Conservation (phyloP, 2,797 vertebrate genomes). For the Gila robusta region DNA sequence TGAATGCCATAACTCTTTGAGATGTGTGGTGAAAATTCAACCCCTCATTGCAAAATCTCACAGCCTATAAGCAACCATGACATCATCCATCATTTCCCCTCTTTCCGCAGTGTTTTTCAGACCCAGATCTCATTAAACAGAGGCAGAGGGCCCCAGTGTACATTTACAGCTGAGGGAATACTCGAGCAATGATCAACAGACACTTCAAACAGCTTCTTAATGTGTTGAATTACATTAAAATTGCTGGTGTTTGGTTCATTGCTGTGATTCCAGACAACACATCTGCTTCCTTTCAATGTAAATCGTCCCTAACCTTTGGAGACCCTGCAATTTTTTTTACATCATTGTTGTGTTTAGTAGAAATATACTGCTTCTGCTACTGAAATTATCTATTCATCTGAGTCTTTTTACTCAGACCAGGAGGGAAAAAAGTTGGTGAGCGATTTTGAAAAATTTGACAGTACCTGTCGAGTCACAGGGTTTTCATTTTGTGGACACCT, state of each 20-base stretch:
- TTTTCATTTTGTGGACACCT: background rate
- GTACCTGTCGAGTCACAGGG: background rate
- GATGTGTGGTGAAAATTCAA: constrained; percentile 65
- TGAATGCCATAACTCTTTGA: constrained; percentile 57
- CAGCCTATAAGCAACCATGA: constrained; percentile 69
- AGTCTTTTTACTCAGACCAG: background rate
- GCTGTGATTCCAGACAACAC: constrained; percentile 16
- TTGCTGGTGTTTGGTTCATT: background rate
- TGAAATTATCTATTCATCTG: background rate
- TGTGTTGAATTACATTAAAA: constrained; percentile 9
- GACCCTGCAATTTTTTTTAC: constrained; percentile 5
- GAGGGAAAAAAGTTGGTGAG: background rate
- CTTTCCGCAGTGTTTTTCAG: constrained; percentile 47
- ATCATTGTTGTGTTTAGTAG: constrained; percentile 21
- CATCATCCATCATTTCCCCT: constrained; percentile 59
- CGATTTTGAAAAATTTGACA: background rate
- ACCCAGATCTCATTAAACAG: constrained; percentile 32
- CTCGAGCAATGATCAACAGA: background rate
- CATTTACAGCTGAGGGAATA: constrained; percentile 16
- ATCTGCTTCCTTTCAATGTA: constrained; percentile 1
- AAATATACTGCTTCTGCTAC: background rate
- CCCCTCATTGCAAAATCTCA: constrained; percentile 69
- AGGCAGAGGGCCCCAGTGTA: background rate
- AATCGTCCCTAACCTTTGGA: background rate
- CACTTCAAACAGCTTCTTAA: constrained; percentile 6